These are phyloP conservation scores for Pardosa pseudoannulata DNA, from an alignment of 2,888 invertebrate species.

Conservation along the genomic window DNA sequence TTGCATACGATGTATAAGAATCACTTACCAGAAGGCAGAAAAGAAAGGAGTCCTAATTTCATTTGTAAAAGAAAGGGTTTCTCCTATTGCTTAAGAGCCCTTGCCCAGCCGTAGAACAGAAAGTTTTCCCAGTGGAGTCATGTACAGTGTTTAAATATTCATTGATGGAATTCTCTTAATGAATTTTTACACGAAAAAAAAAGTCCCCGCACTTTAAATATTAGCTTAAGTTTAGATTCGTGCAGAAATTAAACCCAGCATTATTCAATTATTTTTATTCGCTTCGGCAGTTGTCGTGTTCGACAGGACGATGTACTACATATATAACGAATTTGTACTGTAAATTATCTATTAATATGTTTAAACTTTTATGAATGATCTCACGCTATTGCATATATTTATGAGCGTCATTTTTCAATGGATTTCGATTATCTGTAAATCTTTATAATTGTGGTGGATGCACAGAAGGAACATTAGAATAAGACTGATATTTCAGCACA, in stretches of 20 bases:
- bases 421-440: background rate
- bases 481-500: background rate
- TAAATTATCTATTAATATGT: constrained; percentile 10
- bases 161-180: background rate
- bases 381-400: background rate
- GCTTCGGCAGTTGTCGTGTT: background rate
- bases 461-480: background rate
- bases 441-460: background rate
- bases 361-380: background rate
- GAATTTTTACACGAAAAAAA: constrained; percentile 8
- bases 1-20: no score
- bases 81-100: no score
- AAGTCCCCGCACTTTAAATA: background rate
- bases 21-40: no score
- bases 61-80: no score
- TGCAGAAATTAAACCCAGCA: background rate
- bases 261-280: background rate
- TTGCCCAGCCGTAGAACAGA: no score
- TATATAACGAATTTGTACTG: constrained; percentile 3
- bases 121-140: background rate
- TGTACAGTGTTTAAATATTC: constrained; percentile 6
- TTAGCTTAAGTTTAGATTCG: background rate
- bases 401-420: background rate
- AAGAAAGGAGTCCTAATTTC: no score
- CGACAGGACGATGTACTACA: background rate